These are phyloP conservation scores for Hypselothyrea guttata DNA, from an alignment of 2,888 invertebrate genomes.

Conservation along the genomic window DNA sequence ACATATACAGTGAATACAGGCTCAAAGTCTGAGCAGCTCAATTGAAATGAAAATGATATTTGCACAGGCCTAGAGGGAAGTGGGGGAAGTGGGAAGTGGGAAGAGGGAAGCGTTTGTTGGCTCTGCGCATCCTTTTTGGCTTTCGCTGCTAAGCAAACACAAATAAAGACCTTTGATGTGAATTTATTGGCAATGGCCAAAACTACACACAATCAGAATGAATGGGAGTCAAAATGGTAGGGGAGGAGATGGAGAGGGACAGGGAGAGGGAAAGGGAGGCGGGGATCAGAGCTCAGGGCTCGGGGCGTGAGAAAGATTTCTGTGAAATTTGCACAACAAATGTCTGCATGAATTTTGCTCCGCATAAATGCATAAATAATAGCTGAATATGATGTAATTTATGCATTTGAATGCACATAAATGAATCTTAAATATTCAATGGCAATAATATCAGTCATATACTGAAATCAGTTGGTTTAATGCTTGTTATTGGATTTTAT, in stretches of 20 bases:
- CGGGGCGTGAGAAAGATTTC: slow-evolving; percentile 66
- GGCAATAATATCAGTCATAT: too few species aligned
- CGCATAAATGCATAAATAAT: slow-evolving; percentile 66
- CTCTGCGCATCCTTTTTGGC: slow-evolving; percentile 70
- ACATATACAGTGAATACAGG: slow-evolving; percentile 22
- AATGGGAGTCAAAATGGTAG: too few species aligned
- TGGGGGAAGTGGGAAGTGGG: neutral
- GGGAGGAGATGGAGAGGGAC: too few species aligned
- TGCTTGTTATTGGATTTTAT: too few species aligned
- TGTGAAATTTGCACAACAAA: slow-evolving; percentile 81
- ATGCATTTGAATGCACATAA: slow-evolving; percentile 66
- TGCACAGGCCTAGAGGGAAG: slow-evolving; percentile 66
- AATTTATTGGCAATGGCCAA: slow-evolving; percentile 72
- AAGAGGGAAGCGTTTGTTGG: neutral
- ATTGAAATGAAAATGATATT: slow-evolving; percentile 80
- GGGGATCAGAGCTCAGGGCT: neutral
- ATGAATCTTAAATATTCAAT: slow-evolving; percentile 34
- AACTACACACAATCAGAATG: slow-evolving; percentile 25
- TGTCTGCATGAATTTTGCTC: slow-evolving; percentile 77
- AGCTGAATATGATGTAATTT: slow-evolving; percentile 54
- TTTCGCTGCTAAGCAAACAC: slow-evolving; percentile 76
- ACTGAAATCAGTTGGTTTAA: too few species aligned
- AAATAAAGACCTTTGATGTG: slow-evolving; percentile 77
- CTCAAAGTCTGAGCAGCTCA: slow-evolving; percentile 65
- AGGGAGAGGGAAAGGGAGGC: too few species aligned